These are phyloP conservation scores for Choristoneura fumiferana DNA, from an alignment of 1,140 invertebrate species.

Conservation along the genomic window DNA sequence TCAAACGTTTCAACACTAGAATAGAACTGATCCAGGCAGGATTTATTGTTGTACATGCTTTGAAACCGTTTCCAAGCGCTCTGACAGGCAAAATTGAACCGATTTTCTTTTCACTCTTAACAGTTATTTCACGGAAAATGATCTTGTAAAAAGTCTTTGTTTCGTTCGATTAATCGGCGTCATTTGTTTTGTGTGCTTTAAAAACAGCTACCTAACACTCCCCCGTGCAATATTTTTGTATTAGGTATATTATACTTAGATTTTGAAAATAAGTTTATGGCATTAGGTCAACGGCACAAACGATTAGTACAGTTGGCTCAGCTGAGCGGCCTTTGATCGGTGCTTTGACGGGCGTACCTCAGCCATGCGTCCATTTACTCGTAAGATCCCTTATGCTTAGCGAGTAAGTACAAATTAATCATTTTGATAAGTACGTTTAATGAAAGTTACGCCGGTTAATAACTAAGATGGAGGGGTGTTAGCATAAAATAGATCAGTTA, in stretches of 20 bases:
- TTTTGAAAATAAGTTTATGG: too few species aligned
- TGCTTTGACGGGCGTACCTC: constrained; percentile 23
- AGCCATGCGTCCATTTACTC: constrained; percentile 7
- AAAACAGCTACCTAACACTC: too few species aligned
- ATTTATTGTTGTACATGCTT: background rate
- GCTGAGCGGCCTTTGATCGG: constrained; percentile 26
- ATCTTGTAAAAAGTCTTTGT: too few species aligned
- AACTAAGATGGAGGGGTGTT: background rate
- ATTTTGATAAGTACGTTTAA: background rate
- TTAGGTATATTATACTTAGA: too few species aligned
- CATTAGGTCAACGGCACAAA: background rate
- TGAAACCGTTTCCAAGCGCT: constrained; percentile 3
- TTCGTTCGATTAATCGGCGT: too few species aligned
- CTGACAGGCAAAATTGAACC: constrained; percentile 3
- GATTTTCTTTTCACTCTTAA: background rate
- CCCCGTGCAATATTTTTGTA: too few species aligned
- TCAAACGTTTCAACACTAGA: constrained; percentile 23
- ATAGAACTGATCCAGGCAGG: constrained; percentile 2
- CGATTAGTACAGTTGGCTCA: constrained; percentile 7
- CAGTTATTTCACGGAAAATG: background rate
- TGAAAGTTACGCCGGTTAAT: background rate
- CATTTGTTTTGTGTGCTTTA: too few species aligned
- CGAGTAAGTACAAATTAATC: background rate
- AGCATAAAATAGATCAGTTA: too few species aligned
- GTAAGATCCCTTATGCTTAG: constrained; percentile 11